A percentile compares a stretch with the other conserved stretches of the same genome.
Evolutionary conservation across 92 coral and sea anemone species (phyloP).

Genomic region (Umimayanthus kanabou): DNA sequence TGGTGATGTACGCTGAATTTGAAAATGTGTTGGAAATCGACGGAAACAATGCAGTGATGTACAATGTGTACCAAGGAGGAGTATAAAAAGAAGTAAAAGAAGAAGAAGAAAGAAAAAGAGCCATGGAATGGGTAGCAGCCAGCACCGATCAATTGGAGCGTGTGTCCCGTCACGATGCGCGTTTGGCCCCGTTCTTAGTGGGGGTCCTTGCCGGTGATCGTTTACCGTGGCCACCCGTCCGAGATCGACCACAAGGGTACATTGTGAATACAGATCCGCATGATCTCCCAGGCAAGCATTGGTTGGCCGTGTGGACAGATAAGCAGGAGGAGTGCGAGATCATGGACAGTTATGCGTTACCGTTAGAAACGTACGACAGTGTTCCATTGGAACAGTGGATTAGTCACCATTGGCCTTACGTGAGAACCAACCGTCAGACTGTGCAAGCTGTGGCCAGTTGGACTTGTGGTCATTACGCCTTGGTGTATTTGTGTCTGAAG

Average conservation of each 20-base stretch:
- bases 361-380: neutral
- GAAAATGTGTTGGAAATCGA: too few species aligned
- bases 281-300: neutral
- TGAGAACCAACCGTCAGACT: too few species aligned
- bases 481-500: too few species aligned
- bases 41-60: neutral
- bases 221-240: neutral
- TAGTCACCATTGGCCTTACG: neutral
- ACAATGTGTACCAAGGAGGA: neutral
- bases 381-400: neutral
- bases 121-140: too few species aligned
- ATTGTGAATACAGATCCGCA: neutral
- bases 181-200: neutral
- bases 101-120: too few species aligned
- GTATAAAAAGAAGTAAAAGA: too few species aligned
- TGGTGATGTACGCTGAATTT: neutral
- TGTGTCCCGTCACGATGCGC: neutral
- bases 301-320: neutral
- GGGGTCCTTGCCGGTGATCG: too few species aligned
- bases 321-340: neutral
- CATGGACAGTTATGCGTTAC: neutral
- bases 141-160: neutral
- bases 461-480: too few species aligned
- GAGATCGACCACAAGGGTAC: neutral
- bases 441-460: too few species aligned